These are phyloP conservation scores for Drosophila infuscata DNA, from an alignment of 2,888 invertebrate species.

Conservation along the genomic window DNA sequence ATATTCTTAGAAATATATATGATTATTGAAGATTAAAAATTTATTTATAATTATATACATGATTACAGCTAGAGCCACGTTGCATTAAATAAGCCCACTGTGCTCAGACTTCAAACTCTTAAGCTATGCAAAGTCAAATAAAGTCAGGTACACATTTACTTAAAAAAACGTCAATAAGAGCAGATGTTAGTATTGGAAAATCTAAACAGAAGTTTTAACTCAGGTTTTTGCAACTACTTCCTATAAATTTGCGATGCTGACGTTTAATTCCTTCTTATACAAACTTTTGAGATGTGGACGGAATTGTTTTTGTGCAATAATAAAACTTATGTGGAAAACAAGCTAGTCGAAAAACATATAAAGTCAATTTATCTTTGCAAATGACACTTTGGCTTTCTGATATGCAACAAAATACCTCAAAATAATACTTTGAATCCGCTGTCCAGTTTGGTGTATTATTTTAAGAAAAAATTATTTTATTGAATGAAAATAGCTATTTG, in stretches of 20 bases:
- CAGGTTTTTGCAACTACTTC: constrained; percentile 24
- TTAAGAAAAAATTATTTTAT: not conserved
- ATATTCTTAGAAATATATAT: not conserved
- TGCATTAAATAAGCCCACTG: constrained; percentile 3
- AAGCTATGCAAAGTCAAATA: not conserved
- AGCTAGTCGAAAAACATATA: constrained; percentile 9
- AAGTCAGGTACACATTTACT: constrained; percentile 17
- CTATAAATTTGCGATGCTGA: constrained; percentile 16
- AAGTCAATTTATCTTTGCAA: constrained; percentile 20
- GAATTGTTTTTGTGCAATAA: constrained; percentile 19
- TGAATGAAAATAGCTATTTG: not conserved
- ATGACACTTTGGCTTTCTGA: constrained; percentile 17
- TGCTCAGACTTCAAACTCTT: constrained; percentile 2
- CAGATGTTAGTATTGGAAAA: constrained; percentile 19
- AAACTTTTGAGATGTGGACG: constrained; percentile 32
- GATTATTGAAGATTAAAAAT: not conserved
- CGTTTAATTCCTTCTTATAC: constrained; percentile 21
- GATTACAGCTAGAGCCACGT: not conserved
- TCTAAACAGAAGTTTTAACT: constrained; percentile 13
- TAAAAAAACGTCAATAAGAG: constrained; percentile 19
- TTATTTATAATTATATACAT: not conserved
- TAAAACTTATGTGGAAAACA: constrained; percentile 24
- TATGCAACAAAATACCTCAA: not conserved
- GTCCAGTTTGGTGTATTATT: not conserved
- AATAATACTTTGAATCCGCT: not conserved